Base-by-base conservation (phyloP, 1,140 invertebrate genomes). In the Atta cephalotes region DNA sequence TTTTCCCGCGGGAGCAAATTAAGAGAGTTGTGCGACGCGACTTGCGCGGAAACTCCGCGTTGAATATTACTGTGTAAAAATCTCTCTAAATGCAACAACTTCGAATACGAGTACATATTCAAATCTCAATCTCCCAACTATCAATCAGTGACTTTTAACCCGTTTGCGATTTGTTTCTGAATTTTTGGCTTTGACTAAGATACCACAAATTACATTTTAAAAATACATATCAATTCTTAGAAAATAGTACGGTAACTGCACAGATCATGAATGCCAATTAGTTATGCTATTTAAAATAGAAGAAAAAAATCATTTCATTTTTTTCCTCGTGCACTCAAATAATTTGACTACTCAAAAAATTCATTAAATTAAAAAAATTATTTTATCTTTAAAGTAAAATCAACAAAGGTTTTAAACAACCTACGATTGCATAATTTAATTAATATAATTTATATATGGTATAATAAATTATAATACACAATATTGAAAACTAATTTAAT, bases 261-360 rank as follows among this genome's bases (percentile, higher is more conserved):
- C 18, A 35, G 10, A 58, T 35, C 31, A 88, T 90, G 92, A 93
- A 91, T 92, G 89, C 7, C 35, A 92, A 88, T 35, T 35, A 31
- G 80, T 87, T 79, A 88, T 71, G 90, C 89, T 90, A 63, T 31
- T 63, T 63, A 79, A 90, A 92, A 92, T 91, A 88, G 85, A 86
- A 92, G 90, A 91, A 88, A 89, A 87, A 92, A 93, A 86, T 88
- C 86, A 80, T 72, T 90, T 86, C 79, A 87, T 87, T 89, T 56
- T 89, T 87, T 87, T 89, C 86, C 89, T 88, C 89, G 85, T 87
- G 90, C 89, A 92, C 70, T 85, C 89, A 92, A 93, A 93, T 89
- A 86, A 89, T 80, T 87, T 85, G 88, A 81, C 82, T 71, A 91
- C 92, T 93, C 87, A 90, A 94, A 93, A 93, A 93, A 92, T 92